Base-by-base conservation (phyloP, 2,797 vertebrate species). In the Gymnoscopelus braueri region DNA sequence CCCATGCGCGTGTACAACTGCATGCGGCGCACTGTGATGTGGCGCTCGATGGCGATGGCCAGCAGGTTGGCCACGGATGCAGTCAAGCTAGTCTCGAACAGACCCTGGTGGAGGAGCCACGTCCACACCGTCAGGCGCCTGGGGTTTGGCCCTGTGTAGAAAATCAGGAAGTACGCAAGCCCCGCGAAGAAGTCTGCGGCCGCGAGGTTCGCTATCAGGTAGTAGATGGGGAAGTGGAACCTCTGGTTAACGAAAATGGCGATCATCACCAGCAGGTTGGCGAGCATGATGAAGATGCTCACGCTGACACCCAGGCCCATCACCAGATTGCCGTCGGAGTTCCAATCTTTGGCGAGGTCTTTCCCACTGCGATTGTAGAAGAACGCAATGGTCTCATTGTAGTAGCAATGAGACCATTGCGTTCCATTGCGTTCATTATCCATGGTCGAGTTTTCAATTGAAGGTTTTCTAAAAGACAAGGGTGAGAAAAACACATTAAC, bases 161-260 rank as follows among this genome's bases (percentile, higher is more conserved):
- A 99, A 97, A 99, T 99, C 87, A 99, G 90, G 90, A 99, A 98
- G 89, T 99, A 99, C 23, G 98, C 98, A 87, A 99, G 90, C 69
- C 98, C 98, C 1, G 98, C 98, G 77, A 99, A 99, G 91, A 99
- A 99, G 94, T 99, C 98, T 1, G 98, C 98, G 57, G 98, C 98
- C 0, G 98, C 98, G 86, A 99, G 91, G 84, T 99, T 99, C 73
- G 98, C 98, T 97, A 99, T 99, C 88, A 99, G 92, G 88, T 99
- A 99, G 95, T 99, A 99, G 92, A 99, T 99, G 93, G 98, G 98
- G 79, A 98, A 99, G 87, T 99, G 98, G 91, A 99, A 99, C 69
- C 97, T 94, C n/a, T 96, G 95, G 93, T 99, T 99, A 89, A 98
- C 95, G 2, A 98, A 99, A 90, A 99, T 99, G 78, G 98, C 98